These are phyloP conservation scores for Buphagus erythrorhynchus DNA, from an alignment of 2,797 vertebrate species.

Conservation along the genomic window DNA sequence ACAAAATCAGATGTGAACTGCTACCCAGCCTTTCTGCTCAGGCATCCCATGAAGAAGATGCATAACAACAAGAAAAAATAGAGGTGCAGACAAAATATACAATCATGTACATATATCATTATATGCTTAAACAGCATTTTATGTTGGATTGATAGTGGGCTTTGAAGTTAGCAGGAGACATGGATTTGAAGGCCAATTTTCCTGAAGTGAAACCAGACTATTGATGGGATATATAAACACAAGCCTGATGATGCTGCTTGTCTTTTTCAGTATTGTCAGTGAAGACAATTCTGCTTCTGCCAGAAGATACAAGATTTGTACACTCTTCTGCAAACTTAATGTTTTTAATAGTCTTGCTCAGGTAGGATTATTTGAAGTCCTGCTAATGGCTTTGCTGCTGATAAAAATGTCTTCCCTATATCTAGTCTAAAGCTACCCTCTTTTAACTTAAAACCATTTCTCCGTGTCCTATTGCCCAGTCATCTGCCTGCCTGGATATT, in stretches of 20 bases:
- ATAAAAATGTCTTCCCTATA: neutral
- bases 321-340: neutral
- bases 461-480: neutral
- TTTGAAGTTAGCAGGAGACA: neutral
- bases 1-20: neutral
- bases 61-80: neutral
- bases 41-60: neutral
- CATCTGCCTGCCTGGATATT: conserved; percentile 22
- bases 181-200: neutral
- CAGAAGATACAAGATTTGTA: neutral
- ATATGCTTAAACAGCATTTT: neutral
- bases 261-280: neutral
- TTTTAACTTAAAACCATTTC: neutral
- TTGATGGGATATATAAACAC: neutral
- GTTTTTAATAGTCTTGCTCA: neutral
- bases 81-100: neutral
- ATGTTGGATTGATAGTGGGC: neutral
- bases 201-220: neutral
- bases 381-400: neutral
- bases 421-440: neutral
- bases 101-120: neutral
- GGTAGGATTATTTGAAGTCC: neutral
- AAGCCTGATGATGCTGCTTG: neutral
- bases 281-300: neutral
- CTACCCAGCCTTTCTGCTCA: neutral